phyloP scores from a whole-genome alignment of 2,797 vertebrate genomes.

The Sparus aurata region DNA sequence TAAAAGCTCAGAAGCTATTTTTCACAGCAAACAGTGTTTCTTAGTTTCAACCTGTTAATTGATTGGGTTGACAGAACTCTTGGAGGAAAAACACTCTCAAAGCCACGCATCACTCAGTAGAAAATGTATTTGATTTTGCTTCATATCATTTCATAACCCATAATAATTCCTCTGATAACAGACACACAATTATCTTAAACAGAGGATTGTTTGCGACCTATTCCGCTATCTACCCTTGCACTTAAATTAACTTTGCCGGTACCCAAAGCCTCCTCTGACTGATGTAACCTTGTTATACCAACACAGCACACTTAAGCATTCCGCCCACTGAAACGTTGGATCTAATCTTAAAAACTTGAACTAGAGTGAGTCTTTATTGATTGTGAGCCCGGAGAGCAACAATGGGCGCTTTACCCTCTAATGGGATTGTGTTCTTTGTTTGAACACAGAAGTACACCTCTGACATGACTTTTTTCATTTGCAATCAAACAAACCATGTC shows the following conservation, averaged over 20 bases:
- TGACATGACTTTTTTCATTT: conserved; percentile 79
- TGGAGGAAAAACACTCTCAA: conserved; percentile 18
- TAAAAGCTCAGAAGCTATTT: conserved; percentile 1
- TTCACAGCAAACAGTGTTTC: conserved; percentile 6
- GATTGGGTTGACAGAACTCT: conserved; percentile 16
- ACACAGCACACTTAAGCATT: conserved; percentile 61
- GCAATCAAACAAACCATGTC: conserved; percentile 81
- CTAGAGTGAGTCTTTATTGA: conserved; percentile 78
- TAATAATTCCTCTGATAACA: conserved; percentile 35
- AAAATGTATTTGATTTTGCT: conserved; percentile 39
- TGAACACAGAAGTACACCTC: conserved; percentile 77
- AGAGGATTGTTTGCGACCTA: conserved; percentile 39
- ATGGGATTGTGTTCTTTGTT: conserved; percentile 83
- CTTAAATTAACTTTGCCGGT: conserved; percentile 60
- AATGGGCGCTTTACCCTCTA: conserved; percentile 68
- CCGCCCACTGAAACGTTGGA: conserved; percentile 66
- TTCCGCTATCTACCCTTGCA: conserved; percentile 56
- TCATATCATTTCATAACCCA: conserved; percentile 23
- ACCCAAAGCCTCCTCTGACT: conserved; percentile 47
- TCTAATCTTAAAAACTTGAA: conserved; percentile 78
- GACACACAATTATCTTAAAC: conserved; percentile 45
- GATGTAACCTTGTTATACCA: conserved; percentile 67
- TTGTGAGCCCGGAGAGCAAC: conserved; percentile 74
- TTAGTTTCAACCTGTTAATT: conserved; percentile 23
- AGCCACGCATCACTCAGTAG: background rate